Conservation (phyloP, 1,140 invertebrate genomes). For the Wiebesia pumilae region DNA sequence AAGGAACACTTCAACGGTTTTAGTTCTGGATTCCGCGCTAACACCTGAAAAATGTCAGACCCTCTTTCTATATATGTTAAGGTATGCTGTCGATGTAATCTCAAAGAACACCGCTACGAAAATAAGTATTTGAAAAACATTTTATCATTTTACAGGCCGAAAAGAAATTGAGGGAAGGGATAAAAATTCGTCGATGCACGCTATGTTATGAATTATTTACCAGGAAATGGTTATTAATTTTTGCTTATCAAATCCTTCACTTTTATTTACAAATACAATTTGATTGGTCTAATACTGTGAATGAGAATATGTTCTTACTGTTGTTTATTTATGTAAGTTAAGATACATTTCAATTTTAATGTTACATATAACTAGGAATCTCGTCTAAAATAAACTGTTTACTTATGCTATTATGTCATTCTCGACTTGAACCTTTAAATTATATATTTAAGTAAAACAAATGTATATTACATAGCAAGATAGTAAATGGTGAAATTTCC, state of each 20-base stretch:
- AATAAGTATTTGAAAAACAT: neutral
- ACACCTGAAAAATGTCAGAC: constrained; percentile 20
- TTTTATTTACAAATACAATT: neutral
- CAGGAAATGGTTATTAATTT: neutral
- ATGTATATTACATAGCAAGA: neutral
- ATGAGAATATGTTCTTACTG: too few relatives aligned
- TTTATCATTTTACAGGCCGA: neutral
- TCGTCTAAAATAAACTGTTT: neutral
- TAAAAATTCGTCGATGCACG: neutral
- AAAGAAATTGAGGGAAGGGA: neutral
- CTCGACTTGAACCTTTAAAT: neutral
- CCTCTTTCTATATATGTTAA: neutral
- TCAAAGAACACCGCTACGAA: neutral
- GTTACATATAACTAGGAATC: neutral
- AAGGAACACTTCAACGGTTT: neutral
- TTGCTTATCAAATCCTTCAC: neutral
- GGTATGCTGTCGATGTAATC: neutral
- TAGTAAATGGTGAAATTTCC: too few relatives aligned
- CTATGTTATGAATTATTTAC: neutral
- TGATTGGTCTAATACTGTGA: too few relatives aligned
- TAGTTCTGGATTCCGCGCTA: neutral
- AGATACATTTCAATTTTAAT: neutral
- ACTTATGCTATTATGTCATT: neutral
- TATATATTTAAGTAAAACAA: neutral
- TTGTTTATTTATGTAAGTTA: neutral